phyloP scores from a whole-genome alignment of 2,113 vertebrate species.

The Rattus norvegicus region GRCr8 NC_086032.1:78208501-78209000 shows the following conservation, averaged over 20 bases:
- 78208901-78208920: neutral
- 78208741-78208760: neutral
- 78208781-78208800: neutral
- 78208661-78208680: neutral
- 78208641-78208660: rapidly evolving
- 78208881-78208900: neutral
- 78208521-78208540: neutral
- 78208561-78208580: neutral
- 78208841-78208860: neutral
- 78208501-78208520: neutral
- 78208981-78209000: neutral
- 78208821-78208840: too few relatives aligned
- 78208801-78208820: neutral
- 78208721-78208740: neutral
- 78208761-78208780: rapidly evolving
- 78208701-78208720: neutral
- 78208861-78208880: neutral
- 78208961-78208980: neutral
- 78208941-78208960: neutral
- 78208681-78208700: rapidly evolving
- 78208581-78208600: neutral
- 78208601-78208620: neutral
- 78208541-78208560: neutral
- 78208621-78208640: neutral
- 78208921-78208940: neutral